Conservation (phyloP, 1,140 invertebrate genomes). For the Macrobrachium nipponense region DNA sequence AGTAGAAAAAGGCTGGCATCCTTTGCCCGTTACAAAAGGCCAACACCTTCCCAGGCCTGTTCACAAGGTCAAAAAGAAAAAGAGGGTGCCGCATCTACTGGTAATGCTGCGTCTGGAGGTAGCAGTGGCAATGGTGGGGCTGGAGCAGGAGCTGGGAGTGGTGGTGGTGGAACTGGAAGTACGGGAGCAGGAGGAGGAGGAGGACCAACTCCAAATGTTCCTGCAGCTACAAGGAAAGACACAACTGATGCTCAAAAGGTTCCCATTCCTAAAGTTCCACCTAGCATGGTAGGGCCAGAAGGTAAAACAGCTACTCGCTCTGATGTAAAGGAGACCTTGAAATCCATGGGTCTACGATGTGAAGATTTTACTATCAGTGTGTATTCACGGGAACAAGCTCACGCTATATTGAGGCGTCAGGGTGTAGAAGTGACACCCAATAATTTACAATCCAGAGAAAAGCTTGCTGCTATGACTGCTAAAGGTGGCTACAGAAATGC, state of each 20-base stretch:
- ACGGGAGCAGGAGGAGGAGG: too few relatives aligned
- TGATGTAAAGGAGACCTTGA: conserved; percentile 63
- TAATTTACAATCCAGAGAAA: conserved; percentile 41
- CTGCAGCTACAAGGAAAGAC: too few relatives aligned
- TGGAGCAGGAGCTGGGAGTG: background rate
- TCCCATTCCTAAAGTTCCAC: too few relatives aligned
- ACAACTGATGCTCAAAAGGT: too few relatives aligned
- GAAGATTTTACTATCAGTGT: conserved; percentile 65
- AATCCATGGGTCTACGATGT: conserved; percentile 63
- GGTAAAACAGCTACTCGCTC: conserved; percentile 57
- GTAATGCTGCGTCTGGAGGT: background rate
- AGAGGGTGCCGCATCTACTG: conserved; percentile 8
- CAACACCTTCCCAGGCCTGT: conserved; percentile 13
- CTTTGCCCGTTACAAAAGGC: conserved; percentile 46
- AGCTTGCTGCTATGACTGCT: conserved; percentile 19
- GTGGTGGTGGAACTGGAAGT: background rate
- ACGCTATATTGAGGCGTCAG: conserved; percentile 61
- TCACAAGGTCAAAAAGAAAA: conserved; percentile 36
- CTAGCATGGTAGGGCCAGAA: background rate
- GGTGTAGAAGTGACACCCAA: conserved; percentile 63
- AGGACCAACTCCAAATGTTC: too few relatives aligned
- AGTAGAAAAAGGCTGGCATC: conserved; percentile 57
- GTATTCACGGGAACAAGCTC: conserved; percentile 64
- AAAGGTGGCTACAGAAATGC: conserved; percentile 43
- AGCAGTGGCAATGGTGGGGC: too few relatives aligned